Percentiles rank a stretch among this genome's conserved stretches.
Evolutionary conservation across 92 coral and sea anemone species (phyloP).

Genomic region (Desmophyllum pertusum): DNA sequence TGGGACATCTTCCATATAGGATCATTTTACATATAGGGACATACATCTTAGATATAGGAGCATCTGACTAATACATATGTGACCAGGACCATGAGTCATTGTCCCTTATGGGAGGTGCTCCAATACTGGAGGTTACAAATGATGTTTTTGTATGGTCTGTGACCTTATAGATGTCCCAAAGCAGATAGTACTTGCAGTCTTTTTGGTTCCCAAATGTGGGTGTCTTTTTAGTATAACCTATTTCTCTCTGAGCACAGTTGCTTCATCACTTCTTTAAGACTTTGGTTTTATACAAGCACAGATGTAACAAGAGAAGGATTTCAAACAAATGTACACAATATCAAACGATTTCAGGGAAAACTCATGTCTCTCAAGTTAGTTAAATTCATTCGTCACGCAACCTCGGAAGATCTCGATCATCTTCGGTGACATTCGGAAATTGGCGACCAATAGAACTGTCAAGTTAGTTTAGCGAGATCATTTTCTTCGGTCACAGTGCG

Average conservation of each 20-base stretch:
- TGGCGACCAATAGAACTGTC: background rate
- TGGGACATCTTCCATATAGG: background rate
- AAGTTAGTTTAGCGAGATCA: background rate
- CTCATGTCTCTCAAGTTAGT: no score
- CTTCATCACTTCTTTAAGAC: background rate
- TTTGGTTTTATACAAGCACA: conserved; percentile 6
- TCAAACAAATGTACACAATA: background rate
- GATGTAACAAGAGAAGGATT: background rate
- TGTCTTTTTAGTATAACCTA: no score
- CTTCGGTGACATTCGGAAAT: conserved; percentile 18
- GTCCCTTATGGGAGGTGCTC: background rate
- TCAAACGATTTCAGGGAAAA: background rate
- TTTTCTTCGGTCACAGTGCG: background rate
- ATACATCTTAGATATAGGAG: no score
- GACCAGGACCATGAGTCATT: background rate
- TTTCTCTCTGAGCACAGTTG: background rate
- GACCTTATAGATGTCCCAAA: no score
- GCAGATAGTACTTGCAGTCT: no score
- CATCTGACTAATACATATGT: no score
- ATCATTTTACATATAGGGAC: background rate
- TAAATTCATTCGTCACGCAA: conserved; percentile 3
- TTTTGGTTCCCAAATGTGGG: no score
- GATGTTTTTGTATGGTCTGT: no score
- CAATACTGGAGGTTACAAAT: no score
- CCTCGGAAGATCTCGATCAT: conserved; percentile 12